Conservation (phyloP, 2,113 vertebrate species). For the Neoarius graeffei region DNA sequence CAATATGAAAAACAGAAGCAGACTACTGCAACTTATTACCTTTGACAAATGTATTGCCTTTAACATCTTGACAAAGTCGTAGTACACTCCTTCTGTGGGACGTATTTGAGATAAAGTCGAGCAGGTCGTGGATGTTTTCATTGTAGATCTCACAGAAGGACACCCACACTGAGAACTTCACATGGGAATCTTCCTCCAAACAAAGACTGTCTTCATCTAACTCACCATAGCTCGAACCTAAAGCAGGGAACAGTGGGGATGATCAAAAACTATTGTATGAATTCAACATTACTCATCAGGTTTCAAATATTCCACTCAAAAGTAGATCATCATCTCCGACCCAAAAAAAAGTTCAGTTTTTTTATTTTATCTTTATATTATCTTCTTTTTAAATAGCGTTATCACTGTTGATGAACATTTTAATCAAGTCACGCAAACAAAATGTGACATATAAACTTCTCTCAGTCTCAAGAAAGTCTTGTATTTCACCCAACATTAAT, state of each 20-base stretch:
- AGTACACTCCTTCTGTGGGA: constrained; percentile 75
- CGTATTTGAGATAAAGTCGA: constrained; percentile 73
- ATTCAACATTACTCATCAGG: neutral
- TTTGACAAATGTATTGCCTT: constrained; percentile 89
- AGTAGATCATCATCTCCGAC: neutral
- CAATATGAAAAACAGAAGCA: neutral
- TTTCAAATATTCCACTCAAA: neutral
- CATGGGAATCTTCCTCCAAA: constrained; percentile 55
- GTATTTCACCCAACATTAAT: neutral
- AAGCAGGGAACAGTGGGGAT: neutral
- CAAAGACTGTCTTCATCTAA: constrained; percentile 62
- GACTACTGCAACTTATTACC: constrained; percentile 66
- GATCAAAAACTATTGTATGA: neutral
- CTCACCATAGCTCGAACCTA: constrained; percentile 65
- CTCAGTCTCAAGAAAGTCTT: neutral
- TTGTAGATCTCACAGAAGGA: constrained; percentile 99
- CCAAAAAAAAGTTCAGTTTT: neutral
- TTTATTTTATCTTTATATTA: neutral
- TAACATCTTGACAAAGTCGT: constrained; percentile 87
- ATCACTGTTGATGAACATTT: neutral
- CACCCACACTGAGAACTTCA: constrained; percentile 90
- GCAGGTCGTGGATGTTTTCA: constrained; percentile 89
- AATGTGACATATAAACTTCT: neutral
- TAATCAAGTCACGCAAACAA: neutral
- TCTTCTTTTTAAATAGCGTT: neutral